phyloP scores from a whole-genome alignment of 2,888 invertebrate species.

The Lathronympha strigana region DNA sequence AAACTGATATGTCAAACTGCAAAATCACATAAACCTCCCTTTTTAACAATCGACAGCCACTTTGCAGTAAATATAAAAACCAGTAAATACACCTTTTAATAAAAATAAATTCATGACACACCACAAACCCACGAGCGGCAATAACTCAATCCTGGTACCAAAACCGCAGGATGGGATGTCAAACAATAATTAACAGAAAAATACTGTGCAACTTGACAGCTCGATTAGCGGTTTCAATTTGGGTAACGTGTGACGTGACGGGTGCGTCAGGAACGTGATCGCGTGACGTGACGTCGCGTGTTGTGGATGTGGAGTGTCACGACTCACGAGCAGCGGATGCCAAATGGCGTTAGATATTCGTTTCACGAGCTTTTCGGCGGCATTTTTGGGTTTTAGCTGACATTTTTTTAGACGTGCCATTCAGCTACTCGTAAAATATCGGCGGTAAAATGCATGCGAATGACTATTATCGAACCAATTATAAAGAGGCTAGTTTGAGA shows the following conservation, averaged over 20 bases:
- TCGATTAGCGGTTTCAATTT: conserved; percentile 53
- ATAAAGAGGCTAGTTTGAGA: too few relatives aligned
- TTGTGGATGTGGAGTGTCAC: too few relatives aligned
- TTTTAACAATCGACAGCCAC: not conserved
- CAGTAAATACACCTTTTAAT: not conserved
- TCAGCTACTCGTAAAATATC: not conserved
- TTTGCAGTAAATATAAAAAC: not conserved
- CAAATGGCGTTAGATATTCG: conserved; percentile 25
- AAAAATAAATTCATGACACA: not conserved
- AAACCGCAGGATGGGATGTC: conserved; percentile 9
- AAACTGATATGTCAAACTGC: too few relatives aligned
- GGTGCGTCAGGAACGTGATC: conserved; percentile 13
- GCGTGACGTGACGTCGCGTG: conserved; percentile 33
- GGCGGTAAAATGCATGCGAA: not conserved
- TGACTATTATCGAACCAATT: not conserved
- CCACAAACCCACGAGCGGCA: conserved; percentile 12
- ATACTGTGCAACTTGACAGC: conserved; percentile 46
- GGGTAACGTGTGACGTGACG: conserved; percentile 32
- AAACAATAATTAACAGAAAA: conserved; percentile 33
- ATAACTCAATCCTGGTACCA: conserved; percentile 22
- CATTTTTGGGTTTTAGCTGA: not conserved
- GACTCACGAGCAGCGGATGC: conserved; percentile 35
- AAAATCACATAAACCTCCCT: not conserved
- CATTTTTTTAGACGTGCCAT: not conserved
- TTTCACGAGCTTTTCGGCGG: not conserved